Base-by-base conservation (phyloP, 2,113 vertebrate genomes). In the Crotalus helleri region DNA sequence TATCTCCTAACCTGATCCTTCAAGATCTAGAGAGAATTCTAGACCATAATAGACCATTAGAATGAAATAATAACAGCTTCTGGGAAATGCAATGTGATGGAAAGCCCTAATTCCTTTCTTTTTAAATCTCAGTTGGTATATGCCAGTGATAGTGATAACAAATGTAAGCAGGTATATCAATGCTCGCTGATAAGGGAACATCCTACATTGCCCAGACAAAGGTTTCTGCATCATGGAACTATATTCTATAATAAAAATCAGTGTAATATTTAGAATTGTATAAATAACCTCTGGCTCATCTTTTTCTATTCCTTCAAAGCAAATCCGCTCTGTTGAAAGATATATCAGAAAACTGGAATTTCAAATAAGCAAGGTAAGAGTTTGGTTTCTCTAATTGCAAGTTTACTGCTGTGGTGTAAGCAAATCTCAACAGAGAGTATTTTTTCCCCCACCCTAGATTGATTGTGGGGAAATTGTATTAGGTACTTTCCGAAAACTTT, bases 301-400 rank as follows among this genome's bases (percentile, higher is more conserved):
- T 54, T 74, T 21, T 69, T 26, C n/a, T 91, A 57, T 90, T 0
- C 94, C 2, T 90, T 59, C 49, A 95, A 97, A 99, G 99, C 99
- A 99, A 98, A 99, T 98, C 3, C 97, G 98, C 94, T 98, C 97
- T 0, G 97, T 98, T 96, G 99, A 99, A 95, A 98, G 99, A 93
- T 98, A 98, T 96, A 98, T 99, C 46, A 98, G 99, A 51, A 98
- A 99, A 94, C 15, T 99, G 95, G 99, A 99, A 92, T 99, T 99
- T 94, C 99, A 99, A 94, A 98, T 99, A 92, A 99, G 99, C 96
- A 99, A 99, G 98, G 99, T 99, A 95, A 97, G 93, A 24, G 19
- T 58, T 93, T 64, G 0, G 21, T 0, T 54, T 54, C 13, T 59
- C 3, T 90, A 0, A 10, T 0, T 91, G 81, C 6, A 1, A 58